Conservation (phyloP, 2,797 vertebrate species). For the Gymnoscopelus microlampas region DNA sequence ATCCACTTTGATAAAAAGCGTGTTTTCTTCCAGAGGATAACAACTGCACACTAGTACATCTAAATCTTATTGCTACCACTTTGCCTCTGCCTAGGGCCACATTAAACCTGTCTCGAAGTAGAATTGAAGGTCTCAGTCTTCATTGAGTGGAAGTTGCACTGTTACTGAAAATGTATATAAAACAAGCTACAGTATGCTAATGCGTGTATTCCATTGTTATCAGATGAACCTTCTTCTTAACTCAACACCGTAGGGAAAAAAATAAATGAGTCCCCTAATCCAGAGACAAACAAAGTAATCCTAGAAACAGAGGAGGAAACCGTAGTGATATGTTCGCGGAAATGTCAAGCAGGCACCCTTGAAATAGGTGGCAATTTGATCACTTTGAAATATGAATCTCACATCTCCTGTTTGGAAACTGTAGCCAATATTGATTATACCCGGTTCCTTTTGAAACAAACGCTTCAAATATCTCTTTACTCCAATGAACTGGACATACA, state of each 20-base stretch:
- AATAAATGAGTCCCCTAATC: slow-evolving; percentile 30
- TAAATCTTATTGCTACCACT: slow-evolving; percentile 67
- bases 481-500: too few species aligned
- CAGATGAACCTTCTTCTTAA: slow-evolving; percentile 15
- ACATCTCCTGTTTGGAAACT: slow-evolving; percentile 42
- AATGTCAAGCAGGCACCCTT: slow-evolving; percentile 55
- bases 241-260: slow-evolving; percentile 4
- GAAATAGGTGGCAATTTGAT: slow-evolving; percentile 54
- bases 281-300: slow-evolving; percentile 24
- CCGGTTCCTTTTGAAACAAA: slow-evolving; percentile 25
- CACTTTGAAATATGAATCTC: slow-evolving; percentile 49
- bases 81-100: slow-evolving; percentile 54
- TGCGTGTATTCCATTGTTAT: slow-evolving; percentile 28
- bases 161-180: slow-evolving; percentile 15
- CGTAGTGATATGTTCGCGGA: slow-evolving; percentile 28
- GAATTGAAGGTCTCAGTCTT: slow-evolving; percentile 59
- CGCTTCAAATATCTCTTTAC: slow-evolving; percentile 33
- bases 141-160: slow-evolving; percentile 40
- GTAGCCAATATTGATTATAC: slow-evolving; percentile 54
- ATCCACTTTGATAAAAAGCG: slow-evolving; percentile 70
- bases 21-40: slow-evolving; percentile 64
- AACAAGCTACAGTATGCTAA: slow-evolving; percentile 21
- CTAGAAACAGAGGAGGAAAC: slow-evolving; percentile 26
- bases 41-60: slow-evolving; percentile 51
- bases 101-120: slow-evolving; percentile 70